A percentile compares a stretch with the other conserved stretches of the same genome.
phyloP scores from a whole-genome alignment of 2,797 vertebrate genomes.

The Geotrypetes seraphini region DNA sequence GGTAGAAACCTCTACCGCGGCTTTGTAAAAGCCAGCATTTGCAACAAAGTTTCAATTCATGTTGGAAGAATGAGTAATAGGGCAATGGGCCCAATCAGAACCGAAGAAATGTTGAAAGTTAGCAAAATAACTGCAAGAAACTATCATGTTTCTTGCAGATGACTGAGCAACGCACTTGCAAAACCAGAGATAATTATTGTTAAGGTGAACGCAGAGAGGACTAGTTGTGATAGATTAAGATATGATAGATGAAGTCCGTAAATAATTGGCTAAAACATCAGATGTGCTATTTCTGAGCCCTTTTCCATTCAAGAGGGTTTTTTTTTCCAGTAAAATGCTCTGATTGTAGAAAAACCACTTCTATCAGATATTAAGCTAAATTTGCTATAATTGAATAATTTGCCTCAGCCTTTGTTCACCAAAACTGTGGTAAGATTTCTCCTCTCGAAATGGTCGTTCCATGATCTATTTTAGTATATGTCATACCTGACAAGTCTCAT shows the following conservation, averaged over 20 bases:
- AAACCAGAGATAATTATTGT: slow-evolving; percentile 18
- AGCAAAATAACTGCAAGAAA: no score
- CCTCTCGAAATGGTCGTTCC: slow-evolving; percentile 49
- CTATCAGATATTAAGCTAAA: slow-evolving; percentile 68
- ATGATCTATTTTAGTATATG: slow-evolving; percentile 56
- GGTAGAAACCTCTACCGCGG: no score
- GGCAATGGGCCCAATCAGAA: no score
- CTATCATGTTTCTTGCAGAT: no score
- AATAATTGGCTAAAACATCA: slow-evolving; percentile 52
- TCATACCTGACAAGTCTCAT: slow-evolving; percentile 54
- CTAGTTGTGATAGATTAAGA: slow-evolving; percentile 38
- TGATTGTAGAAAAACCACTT: slow-evolving; percentile 59
- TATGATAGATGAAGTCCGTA: slow-evolving; percentile 53
- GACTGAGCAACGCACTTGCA: neutral
- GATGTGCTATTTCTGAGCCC: slow-evolving; percentile 39
- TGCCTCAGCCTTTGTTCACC: slow-evolving; percentile 66
- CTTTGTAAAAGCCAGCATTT: no score
- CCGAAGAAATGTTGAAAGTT: no score
- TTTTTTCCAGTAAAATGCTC: slow-evolving; percentile 51
- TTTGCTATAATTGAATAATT: slow-evolving; percentile 69
- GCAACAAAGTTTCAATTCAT: no score
- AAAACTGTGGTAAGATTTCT: slow-evolving; percentile 50
- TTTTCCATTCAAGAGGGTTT: slow-evolving; percentile 49
- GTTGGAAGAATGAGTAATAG: no score
- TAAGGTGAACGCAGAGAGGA: slow-evolving; percentile 18